Percentiles rank a stretch among this genome's conserved stretches.
phyloP scores from a whole-genome alignment of 2,113 vertebrate genomes.

The Ageneiosus marmoratus region DNA sequence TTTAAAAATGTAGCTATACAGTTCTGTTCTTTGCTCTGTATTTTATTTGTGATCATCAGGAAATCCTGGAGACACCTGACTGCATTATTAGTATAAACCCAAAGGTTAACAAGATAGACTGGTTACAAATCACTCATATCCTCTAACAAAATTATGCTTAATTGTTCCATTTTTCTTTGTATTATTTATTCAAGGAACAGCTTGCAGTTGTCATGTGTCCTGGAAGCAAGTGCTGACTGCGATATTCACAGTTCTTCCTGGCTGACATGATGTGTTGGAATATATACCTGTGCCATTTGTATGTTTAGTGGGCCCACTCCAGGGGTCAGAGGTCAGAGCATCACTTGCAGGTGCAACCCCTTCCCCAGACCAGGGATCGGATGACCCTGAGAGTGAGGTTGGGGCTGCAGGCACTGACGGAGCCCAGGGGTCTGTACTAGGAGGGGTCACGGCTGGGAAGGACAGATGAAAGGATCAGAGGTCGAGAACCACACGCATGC shows the following conservation, averaged over 20 bases:
- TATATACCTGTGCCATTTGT: constrained; percentile 80
- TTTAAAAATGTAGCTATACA: neutral
- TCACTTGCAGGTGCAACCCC: constrained; percentile 71
- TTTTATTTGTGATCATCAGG: neutral
- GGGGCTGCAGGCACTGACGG: constrained; percentile 72
- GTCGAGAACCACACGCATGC: constrained; percentile 57
- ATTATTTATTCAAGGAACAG: neutral
- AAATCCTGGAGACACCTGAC: neutral
- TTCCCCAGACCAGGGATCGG: constrained; percentile 77
- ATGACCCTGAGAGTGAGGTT: constrained; percentile 68
- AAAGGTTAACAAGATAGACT: neutral
- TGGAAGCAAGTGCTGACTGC: neutral
- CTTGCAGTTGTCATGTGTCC: neutral
- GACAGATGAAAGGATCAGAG: constrained; percentile 56
- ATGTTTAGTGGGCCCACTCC: constrained; percentile 77
- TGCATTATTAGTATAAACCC: neutral
- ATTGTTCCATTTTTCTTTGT: neutral
- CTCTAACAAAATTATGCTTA: neutral
- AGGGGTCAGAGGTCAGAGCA: constrained; percentile 73
- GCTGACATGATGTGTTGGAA: constrained; percentile 32
- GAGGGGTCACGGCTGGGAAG: constrained; percentile 76
- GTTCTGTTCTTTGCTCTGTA: neutral
- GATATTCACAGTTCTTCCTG: neutral
- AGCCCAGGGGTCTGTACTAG: constrained; percentile 78
- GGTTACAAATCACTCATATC: neutral